phyloP scores from a whole-genome alignment of 2,797 vertebrate species.

The Galago senegalensis region DNA sequence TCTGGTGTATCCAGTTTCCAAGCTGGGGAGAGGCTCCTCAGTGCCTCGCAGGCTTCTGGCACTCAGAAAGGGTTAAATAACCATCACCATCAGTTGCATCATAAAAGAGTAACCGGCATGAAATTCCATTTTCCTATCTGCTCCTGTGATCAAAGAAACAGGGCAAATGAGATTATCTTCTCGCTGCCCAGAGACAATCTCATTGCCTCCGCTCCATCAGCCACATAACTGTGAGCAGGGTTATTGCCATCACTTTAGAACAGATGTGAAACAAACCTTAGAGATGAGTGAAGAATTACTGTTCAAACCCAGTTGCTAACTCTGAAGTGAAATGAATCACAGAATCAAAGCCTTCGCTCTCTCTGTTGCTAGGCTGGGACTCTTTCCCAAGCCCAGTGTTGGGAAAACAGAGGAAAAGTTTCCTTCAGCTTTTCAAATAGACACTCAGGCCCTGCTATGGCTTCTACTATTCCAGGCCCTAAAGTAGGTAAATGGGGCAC shows the following conservation, averaged over 20 bases:
- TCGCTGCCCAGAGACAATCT: constrained; percentile 60
- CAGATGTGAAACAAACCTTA: constrained; percentile 39
- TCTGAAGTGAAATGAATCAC: not conserved
- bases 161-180: constrained; percentile 73
- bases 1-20: not conserved
- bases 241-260: constrained; percentile 48
- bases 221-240: not conserved
- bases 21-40: not conserved
- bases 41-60: not conserved
- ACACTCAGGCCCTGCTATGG: not conserved
- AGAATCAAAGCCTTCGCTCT: constrained; percentile 10
- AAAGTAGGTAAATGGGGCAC: not conserved
- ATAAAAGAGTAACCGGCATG: constrained; percentile 61
- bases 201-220: constrained; percentile 40
- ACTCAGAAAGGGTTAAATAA: constrained; percentile 56
- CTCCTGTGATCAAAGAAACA: constrained; percentile 73
- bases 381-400: not conserved
- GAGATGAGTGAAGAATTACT: not conserved
- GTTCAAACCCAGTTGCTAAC: constrained; percentile 34
- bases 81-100: not conserved
- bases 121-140: constrained; percentile 72
- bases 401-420: not conserved
- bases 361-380: not conserved
- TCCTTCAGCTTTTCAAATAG: constrained; percentile 11
- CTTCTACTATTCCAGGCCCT: not conserved